phyloP scores from a whole-genome alignment of 2,797 vertebrate genomes.

The Falco peregrinus region DNA sequence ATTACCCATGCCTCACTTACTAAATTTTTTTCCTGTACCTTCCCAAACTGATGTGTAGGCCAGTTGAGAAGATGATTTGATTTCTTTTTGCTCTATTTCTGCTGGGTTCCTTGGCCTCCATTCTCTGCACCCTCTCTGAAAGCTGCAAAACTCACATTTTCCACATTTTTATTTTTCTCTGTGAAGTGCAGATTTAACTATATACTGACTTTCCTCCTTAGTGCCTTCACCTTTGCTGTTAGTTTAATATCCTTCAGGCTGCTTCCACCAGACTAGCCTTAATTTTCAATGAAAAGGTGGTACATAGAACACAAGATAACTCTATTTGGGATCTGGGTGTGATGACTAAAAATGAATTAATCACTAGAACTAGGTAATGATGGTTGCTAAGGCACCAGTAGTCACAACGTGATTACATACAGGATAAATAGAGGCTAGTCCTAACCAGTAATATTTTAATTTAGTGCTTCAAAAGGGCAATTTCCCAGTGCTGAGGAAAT shows the following conservation, averaged over 20 bases:
- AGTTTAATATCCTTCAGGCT: background rate
- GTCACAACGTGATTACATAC: background rate
- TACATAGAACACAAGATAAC: background rate
- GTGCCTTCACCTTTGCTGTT: background rate
- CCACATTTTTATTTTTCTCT: background rate
- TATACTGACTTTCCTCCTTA: background rate
- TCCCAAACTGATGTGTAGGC: background rate
- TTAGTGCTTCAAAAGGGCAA: background rate
- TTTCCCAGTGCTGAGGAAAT: background rate
- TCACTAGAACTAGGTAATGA: background rate
- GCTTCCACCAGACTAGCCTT: background rate
- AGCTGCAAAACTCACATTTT: background rate
- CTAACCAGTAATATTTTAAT: background rate
- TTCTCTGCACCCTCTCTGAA: background rate
- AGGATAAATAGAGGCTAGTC: background rate
- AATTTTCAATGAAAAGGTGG: background rate
- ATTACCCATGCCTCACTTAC: background rate
- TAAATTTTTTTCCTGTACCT: background rate
- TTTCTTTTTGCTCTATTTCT: background rate
- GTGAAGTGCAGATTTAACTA: background rate
- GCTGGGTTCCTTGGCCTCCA: background rate
- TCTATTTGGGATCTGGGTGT: background rate
- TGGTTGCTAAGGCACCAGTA: background rate
- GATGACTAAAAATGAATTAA: background rate
- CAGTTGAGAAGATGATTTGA: background rate